Evolutionary conservation across 2,888 invertebrate species (phyloP), one percentile per base, ranked within the genome.

Genomic region (Elmis aenea): DNA sequence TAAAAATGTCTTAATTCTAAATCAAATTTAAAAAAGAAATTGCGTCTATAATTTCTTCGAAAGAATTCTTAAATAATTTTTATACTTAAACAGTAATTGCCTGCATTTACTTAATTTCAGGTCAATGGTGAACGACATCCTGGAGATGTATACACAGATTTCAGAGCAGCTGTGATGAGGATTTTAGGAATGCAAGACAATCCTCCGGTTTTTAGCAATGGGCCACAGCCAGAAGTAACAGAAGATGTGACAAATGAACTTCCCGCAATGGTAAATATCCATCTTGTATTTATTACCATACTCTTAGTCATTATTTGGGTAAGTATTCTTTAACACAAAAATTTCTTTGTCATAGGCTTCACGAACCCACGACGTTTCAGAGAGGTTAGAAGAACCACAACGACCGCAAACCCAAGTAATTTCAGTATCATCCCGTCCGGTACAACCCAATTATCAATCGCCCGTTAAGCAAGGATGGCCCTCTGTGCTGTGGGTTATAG

Each of bases 111-210:
- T n/a, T n/a, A n/a, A n/a, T 56, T 57, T 12, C 64, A 91, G 89
- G 82, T 91, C 9, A 89, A 90, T 58, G 91, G 91, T 4, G 91
- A 91, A 67, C 72, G 91, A 33, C 84, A 87, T 54, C 91, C 90
- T 1, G 78, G 79, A 18, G 89, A 90, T 56, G 90, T 91, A 5
- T 91, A 89, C 69, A 79, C 80, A 58, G 91, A 91, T 67, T 90
- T 91, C 66, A 78, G 85, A 31, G 75, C 81, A 5, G 83, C 85
- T 2, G 79, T 89, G 5, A 77, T 88, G 50, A 78, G 81, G 59
- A 84, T 88, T 55, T 69, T 91, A 11, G 85, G 83, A 13, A 70
- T 76, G 24, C 74, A 79, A 48, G 83, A 83, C 57, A 81, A 80
- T 54, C 77, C 79, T 53, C 68, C 73, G 1, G 72, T 74, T 50